phyloP scores from a whole-genome alignment of 1,140 invertebrate species.

The Cheumatopsyche charites region DNA sequence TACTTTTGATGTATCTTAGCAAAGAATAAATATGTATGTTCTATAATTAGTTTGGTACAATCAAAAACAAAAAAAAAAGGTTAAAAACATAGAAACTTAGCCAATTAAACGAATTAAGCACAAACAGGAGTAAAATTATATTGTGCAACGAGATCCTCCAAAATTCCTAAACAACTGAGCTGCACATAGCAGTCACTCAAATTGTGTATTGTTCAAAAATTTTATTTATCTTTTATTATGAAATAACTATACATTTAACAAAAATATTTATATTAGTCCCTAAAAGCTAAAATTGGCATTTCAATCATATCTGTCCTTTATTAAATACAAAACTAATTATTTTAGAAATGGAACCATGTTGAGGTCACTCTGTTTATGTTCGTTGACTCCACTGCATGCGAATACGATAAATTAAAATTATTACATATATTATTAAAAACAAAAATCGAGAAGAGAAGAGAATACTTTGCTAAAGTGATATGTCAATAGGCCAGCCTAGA shows the following conservation, averaged over 20 bases:
- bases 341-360: slow-evolving; percentile 50
- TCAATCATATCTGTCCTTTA: slow-evolving; percentile 47
- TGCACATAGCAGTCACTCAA: slow-evolving; percentile 43
- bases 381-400: slow-evolving; percentile 21
- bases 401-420: slow-evolving; percentile 17
- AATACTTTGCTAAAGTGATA: slow-evolving; percentile 24
- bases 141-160: slow-evolving; percentile 49
- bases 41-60: slow-evolving; percentile 45
- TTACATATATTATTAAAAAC: neutral
- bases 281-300: slow-evolving; percentile 49
- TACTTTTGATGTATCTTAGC: slow-evolving; percentile 42
- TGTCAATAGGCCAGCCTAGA: slow-evolving; percentile 28
- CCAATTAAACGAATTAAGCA: slow-evolving; percentile 47
- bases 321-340: slow-evolving; percentile 50
- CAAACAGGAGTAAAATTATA: slow-evolving; percentile 47
- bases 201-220: slow-evolving; percentile 40
- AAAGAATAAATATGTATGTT: slow-evolving; percentile 35
- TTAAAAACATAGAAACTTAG: slow-evolving; percentile 48
- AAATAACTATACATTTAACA: slow-evolving; percentile 46
- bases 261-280: slow-evolving; percentile 48
- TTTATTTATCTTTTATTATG: slow-evolving; percentile 12
- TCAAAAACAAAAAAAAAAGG: too few species aligned
- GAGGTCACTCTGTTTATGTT: slow-evolving; percentile 44
- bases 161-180: slow-evolving; percentile 44
- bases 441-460: neutral